These are phyloP conservation scores for Rhineura floridana DNA, from an alignment of 2,113 vertebrate genomes.

Conservation along the genomic window DNA sequence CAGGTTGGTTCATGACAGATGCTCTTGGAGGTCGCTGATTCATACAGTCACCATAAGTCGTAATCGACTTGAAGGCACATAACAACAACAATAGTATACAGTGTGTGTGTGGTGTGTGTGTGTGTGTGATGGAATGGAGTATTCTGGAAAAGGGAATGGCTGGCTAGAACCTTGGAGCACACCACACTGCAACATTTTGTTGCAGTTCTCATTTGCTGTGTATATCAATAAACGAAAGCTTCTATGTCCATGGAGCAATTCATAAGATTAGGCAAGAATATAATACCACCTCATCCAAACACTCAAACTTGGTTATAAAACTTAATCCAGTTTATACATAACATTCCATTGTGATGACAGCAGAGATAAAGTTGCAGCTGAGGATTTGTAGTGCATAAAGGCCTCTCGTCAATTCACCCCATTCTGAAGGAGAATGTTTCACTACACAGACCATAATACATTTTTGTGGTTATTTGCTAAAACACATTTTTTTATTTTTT, in stretches of 20 bases:
- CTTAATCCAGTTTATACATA: constrained; percentile 21
- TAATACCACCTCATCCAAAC: neutral
- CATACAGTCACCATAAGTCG: no score
- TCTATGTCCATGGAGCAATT: neutral
- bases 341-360: constrained; percentile 7
- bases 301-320: constrained; percentile 30
- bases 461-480: constrained; percentile 19
- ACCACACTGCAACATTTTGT: neutral
- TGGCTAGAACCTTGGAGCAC: neutral
- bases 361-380: neutral
- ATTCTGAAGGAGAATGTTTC: neutral
- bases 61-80: no score
- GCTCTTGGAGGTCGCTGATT: no score
- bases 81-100: no score
- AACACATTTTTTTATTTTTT: constrained; percentile 35
- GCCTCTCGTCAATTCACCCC: neutral
- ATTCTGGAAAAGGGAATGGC: neutral
- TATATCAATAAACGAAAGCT: neutral
- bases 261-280: neutral
- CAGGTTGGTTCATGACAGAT: no score
- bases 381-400: neutral
- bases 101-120: no score
- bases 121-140: neutral
- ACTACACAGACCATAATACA: neutral
- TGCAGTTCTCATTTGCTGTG: neutral